Evolutionary conservation across 2,113 vertebrate genomes (phyloP).

Genomic region (Podocnemis expansa): DNA sequence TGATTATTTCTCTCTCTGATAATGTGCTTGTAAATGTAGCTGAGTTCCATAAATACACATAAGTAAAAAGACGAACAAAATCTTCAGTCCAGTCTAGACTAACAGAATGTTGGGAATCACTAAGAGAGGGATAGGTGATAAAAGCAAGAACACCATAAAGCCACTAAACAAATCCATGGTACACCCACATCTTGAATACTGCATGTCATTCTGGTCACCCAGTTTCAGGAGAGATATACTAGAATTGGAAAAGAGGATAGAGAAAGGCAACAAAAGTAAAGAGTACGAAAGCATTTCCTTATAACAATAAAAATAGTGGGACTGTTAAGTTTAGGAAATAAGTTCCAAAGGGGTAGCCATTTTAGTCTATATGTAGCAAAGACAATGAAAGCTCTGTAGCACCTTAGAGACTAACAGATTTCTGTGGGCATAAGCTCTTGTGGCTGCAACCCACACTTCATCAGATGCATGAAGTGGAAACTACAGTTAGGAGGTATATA

Average conservation of each 20-base stretch:
- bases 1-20: constrained; percentile 20
- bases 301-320: neutral
- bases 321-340: too few relatives aligned
- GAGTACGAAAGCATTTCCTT: neutral
- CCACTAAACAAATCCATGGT: neutral
- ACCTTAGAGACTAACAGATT: too few relatives aligned
- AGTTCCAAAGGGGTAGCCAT: too few relatives aligned
- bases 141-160: neutral
- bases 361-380: too few relatives aligned
- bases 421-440: too few relatives aligned
- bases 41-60: neutral
- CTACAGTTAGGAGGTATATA: too few relatives aligned
- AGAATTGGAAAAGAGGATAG: neutral
- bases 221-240: neutral
- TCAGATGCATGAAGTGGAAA: too few relatives aligned
- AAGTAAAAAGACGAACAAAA: neutral
- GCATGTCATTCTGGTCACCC: neutral
- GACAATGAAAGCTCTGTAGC: too few relatives aligned
- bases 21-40: neutral
- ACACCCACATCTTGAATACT: neutral
- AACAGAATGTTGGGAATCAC: neutral
- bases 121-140: neutral
- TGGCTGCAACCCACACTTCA: too few relatives aligned
- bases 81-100: neutral
- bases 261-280: neutral